phyloP scores from a whole-genome alignment of 2,797 vertebrate species.

The Silurus aristotelis region DNA sequence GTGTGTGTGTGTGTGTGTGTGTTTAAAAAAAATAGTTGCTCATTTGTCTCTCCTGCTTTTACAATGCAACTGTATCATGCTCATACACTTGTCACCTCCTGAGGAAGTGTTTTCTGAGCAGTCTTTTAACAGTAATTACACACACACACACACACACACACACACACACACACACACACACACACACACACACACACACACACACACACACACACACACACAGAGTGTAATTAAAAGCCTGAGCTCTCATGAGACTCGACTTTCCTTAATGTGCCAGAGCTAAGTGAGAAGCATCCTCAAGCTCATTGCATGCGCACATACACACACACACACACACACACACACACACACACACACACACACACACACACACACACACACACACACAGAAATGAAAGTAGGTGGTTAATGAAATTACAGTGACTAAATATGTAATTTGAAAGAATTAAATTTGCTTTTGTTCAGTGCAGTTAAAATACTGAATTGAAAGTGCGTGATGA shows the following conservation, averaged over 20 bases:
- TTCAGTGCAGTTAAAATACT: background rate
- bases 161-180: background rate
- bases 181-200: background rate
- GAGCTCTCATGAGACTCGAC: background rate
- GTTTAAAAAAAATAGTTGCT: no score
- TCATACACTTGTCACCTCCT: background rate
- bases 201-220: background rate
- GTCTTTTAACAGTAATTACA: background rate
- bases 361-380: background rate
- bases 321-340: no score
- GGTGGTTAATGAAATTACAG: conserved; percentile 5
- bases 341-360: conserved; percentile 3
- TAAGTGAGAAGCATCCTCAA: conserved; percentile 4
- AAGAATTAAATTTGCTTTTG: background rate
- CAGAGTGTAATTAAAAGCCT: conserved; percentile 4
- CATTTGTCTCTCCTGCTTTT: background rate
- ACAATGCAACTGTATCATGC: background rate
- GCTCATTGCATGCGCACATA: background rate
- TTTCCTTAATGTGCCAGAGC: background rate
- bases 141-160: background rate
- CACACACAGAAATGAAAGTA: background rate
- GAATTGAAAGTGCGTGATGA: background rate
- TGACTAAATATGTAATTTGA: background rate
- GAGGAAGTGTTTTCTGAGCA: background rate
- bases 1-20: background rate